A percentile compares a stretch with the other conserved stretches of the same genome.
Conservation (phyloP, 2,113 vertebrate species). For the Agapornis roseicollis region DNA sequence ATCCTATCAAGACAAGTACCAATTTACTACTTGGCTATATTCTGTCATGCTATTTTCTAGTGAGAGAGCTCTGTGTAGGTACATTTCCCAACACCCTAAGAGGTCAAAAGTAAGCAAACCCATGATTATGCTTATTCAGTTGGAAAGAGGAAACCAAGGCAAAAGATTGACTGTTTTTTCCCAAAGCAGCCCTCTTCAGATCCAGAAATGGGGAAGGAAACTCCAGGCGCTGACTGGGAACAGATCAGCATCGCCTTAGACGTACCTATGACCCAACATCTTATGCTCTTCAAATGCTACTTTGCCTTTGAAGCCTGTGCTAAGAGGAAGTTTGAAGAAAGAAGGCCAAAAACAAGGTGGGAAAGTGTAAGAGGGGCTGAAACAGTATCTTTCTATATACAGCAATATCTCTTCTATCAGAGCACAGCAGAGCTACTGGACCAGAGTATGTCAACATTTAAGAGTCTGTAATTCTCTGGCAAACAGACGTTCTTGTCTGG, state of each 20-base stretch:
- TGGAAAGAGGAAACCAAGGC: not conserved
- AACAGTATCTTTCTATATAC: not conserved
- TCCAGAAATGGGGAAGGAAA: not conserved
- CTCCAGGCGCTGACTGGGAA: not conserved
- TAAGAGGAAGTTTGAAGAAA: not conserved
- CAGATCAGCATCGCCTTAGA: not conserved
- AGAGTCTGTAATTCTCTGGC: not conserved
- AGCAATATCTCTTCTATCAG: not conserved
- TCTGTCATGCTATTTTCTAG: not conserved
- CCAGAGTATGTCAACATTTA: not conserved
- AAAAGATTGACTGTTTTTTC: not conserved
- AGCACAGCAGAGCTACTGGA: not conserved
- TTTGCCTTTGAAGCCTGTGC: not conserved
- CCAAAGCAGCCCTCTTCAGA: not conserved
- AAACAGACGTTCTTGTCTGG: not conserved
- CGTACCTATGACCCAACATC: accelerated
- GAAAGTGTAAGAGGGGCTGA: not conserved
- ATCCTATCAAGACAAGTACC: not conserved
- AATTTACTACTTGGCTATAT: not conserved
- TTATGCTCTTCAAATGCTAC: not conserved
- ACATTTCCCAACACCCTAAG: not conserved
- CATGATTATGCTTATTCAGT: accelerated
- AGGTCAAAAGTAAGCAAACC: not conserved
- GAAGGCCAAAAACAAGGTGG: not conserved
- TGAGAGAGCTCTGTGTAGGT: not conserved